phyloP scores from a whole-genome alignment of 2,888 invertebrate genomes.

The Osmoderma eremita region DNA sequence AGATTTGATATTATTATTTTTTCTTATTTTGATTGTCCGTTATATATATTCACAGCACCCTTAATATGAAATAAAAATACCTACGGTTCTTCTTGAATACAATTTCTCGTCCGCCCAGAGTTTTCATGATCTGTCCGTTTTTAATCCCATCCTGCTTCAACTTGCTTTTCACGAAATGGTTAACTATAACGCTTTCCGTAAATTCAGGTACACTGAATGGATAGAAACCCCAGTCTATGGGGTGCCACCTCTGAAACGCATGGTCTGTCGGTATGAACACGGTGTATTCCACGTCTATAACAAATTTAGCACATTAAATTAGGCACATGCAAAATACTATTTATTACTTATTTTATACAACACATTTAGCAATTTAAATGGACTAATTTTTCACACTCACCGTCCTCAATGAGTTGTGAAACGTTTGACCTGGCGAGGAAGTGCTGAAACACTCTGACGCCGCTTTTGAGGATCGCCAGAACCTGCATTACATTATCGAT shows the following conservation, averaged over 20 bases:
- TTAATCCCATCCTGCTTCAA: constrained; percentile 68
- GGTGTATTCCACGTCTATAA: constrained; percentile 68
- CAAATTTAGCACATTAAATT: too few species aligned
- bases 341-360: not conserved
- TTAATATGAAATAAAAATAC: constrained; percentile 53
- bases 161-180: constrained; percentile 70
- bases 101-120: constrained; percentile 70
- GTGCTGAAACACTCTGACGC: constrained; percentile 73
- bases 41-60: constrained; percentile 15
- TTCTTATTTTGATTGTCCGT: too few species aligned
- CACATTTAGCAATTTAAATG: constrained; percentile 1
- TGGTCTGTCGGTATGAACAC: constrained; percentile 73
- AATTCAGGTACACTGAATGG: constrained; percentile 75
- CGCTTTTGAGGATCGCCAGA: constrained; percentile 70
- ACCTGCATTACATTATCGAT: constrained; percentile 66
- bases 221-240: constrained; percentile 77
- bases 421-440: constrained; percentile 71
- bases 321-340: not conserved
- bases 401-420: constrained; percentile 67
- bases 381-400: constrained; percentile 54
- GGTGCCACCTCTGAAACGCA: constrained; percentile 75
- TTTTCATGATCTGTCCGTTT: constrained; percentile 67
- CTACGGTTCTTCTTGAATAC: constrained; percentile 69
- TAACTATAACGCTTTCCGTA: constrained; percentile 70
- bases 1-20: too few species aligned